phyloP scores from a whole-genome alignment of 2,888 invertebrate species.

The Halictus quadricinctus region DNA sequence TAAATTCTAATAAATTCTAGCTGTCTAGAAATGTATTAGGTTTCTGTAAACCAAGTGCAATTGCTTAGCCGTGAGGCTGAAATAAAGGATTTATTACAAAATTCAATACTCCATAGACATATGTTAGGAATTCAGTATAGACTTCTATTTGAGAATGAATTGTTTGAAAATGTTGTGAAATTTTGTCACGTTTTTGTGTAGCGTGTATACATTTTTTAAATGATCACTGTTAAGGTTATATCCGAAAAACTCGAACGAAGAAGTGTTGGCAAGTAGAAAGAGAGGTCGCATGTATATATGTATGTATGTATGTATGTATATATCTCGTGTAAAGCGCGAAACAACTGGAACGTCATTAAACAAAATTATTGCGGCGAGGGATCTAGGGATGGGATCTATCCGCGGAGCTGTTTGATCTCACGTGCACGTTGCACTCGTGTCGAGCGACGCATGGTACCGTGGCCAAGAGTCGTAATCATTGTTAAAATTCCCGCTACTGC shows the following conservation, averaged over 20 bases:
- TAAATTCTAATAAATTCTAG: too few species aligned
- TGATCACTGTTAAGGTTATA: too few species aligned
- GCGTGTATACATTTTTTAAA: too few species aligned
- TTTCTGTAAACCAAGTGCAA: too few species aligned
- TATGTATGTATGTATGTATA: background rate
- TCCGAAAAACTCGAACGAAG: background rate
- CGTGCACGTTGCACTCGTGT: constrained; percentile 48
- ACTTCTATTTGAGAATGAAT: too few species aligned
- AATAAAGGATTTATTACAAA: too few species aligned
- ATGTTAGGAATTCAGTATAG: too few species aligned
- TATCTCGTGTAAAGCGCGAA: constrained; percentile 55
- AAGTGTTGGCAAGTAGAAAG: constrained; percentile 32
- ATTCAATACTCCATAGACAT: too few species aligned
- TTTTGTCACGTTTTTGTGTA: too few species aligned
- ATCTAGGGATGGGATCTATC: constrained; percentile 34
- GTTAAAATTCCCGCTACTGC: constrained; percentile 5
- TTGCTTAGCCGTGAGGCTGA: too few species aligned
- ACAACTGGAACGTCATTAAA: constrained; percentile 69
- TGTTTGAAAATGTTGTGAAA: too few species aligned
- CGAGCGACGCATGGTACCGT: constrained; percentile 64
- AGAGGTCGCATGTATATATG: background rate
- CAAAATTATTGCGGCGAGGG: constrained; percentile 66
- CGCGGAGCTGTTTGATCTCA: constrained; percentile 48
- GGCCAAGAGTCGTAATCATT: constrained; percentile 15
- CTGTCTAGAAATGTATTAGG: too few species aligned